Evolutionary conservation across 2,113 vertebrate genomes (phyloP), one percentile per base, ranked within the genome.

Genomic region (Solea senegalensis): DNA sequence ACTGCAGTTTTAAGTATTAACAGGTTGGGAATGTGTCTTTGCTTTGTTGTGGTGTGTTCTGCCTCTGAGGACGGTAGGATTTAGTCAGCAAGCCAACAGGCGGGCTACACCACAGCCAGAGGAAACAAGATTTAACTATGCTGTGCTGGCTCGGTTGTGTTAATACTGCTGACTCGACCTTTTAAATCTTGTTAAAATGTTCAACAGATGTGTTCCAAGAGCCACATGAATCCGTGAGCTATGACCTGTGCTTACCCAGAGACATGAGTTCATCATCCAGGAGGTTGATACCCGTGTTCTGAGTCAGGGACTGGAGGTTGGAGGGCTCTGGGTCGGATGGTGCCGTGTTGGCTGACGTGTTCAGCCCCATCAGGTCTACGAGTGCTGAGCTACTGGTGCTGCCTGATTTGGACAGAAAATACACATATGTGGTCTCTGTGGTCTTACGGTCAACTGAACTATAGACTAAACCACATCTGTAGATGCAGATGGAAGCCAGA

Each of bases 231-330:
- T 7, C 58, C 53, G 51, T 8, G 2, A 40, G 28, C 34, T 14
- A 12, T 4, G 26, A 45, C 21, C 26, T 81, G 61, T 34, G 45
- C 69, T 86, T 82, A 93, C 97, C 96, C 80, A 99, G 92, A 58
- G 96, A 96, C 97, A 98, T 98, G 65, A 99, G 96, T 68, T 99
- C 97, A 54, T 99, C 97, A 10, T 99, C 97, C 65, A 99, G 86
- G 73, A 99, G 90, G 66, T 94, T 98, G 59, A 96, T 57, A 79
- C 91, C 88, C 65, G 92, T 85, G 64, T 94, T 94, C 76, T 94
- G 90, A 76, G 92, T 28, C 0, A 93, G 90, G 53, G 77, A 81
- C 69, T 89, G 86, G 40, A 83, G 64, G 55, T 79, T 83, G 48
- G 94, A 93, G 71, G 91, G 28, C 66, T 95, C 88, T 34, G 94